Percentiles rank a stretch among this genome's conserved stretches.
Evolutionary conservation across 2,797 vertebrate genomes (phyloP).

Genomic region (Discoglossus pictus): DNA sequence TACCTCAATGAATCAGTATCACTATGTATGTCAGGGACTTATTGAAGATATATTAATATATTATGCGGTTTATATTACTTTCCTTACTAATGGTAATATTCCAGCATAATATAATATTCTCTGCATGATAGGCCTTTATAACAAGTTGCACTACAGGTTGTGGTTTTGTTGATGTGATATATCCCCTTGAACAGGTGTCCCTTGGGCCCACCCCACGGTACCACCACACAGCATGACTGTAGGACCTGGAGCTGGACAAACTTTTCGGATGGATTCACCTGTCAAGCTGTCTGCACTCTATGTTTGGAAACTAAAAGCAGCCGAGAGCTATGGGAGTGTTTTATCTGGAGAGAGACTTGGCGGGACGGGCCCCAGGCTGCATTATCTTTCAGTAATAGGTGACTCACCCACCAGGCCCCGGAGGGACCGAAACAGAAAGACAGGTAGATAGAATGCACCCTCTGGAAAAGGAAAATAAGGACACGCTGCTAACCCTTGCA

Average conservation of each 20-base stretch:
- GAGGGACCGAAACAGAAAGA: slow-evolving; percentile 1
- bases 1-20: no score
- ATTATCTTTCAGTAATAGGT: slow-evolving; percentile 19
- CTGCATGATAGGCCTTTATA: no score
- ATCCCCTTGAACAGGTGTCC: slow-evolving; percentile 24
- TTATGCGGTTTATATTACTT: no score
- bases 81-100: no score
- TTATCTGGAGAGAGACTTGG: not conserved
- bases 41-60: no score
- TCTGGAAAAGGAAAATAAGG: no score
- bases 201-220: not conserved
- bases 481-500: not conserved
- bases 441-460: not conserved
- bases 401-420: slow-evolving; percentile 19
- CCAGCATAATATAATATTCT: no score
- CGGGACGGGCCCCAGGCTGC: slow-evolving; percentile 10
- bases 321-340: slow-evolving; percentile 15
- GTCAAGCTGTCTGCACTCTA: slow-evolving; percentile 21
- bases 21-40: no score
- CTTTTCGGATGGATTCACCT: slow-evolving; percentile 34
- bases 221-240: slow-evolving; percentile 19
- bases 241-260: slow-evolving; percentile 10
- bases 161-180: slow-evolving; percentile 1
- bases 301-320: not conserved
- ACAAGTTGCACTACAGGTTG: no score